Evolutionary conservation across 2,888 invertebrate genomes (phyloP), one percentile per base, ranked within the genome.

Genomic region (Stenichneumon culpator): DNA sequence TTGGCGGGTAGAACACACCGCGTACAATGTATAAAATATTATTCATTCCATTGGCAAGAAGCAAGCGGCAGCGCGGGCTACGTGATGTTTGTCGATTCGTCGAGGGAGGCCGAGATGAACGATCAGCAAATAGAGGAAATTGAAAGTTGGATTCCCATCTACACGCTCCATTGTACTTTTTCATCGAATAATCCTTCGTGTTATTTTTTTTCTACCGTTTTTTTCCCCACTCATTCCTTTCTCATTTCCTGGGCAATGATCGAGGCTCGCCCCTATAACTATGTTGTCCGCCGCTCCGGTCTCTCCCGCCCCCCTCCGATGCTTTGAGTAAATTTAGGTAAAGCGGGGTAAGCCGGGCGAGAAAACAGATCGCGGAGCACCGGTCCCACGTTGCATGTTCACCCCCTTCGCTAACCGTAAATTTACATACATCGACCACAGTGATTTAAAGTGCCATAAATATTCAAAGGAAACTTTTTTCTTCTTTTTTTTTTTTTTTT

Each of bases 401-500:
- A 47, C 67, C 57, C 74, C 79, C 57, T 47, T 11, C 57, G 19
- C 67, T 50, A 39, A 44, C 69, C 39, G 67, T 75, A 25, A 32
- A 82, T 85, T 82, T 85, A 60, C 82, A 85, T 85, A 82, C 72
- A 79, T 79, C 82, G 75, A 79, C 79, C 75, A 72, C 81, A 82
- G 82, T 85, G 85, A 82, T 85, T 82, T 75, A 67, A 75, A 82
- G 75, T 75, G 75, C 79, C 79, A 82, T 85, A 85, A 85, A 85
- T 85, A 85, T 85, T 85, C 85, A 85, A 63, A 70, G 82, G 47
- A 72, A 79, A 60, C 75, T 79, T 73, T 47, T 19, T 52, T 50
- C 19, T 69, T 44, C 5, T 22, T n/a, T 54, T 11, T 25, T 57
- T 28, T 57, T 77, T n/a, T 75, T 67, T 57, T 50, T 57, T 11